Base-by-base conservation (phyloP, 1,140 invertebrate species). In the Drosophila burlai region DNA sequence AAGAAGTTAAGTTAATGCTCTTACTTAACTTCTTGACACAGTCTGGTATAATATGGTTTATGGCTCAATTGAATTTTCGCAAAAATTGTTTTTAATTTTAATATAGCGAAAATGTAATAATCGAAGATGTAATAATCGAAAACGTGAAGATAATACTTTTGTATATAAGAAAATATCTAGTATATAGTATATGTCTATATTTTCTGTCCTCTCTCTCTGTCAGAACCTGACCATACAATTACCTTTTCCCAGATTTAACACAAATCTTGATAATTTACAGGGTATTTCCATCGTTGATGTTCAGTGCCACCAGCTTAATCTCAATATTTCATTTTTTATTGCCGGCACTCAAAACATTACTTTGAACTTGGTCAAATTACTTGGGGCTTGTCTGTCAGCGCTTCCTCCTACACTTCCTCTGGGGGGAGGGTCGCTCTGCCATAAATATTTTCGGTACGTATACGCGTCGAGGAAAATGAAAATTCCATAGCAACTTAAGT, bases 301-400 rank as follows among this genome's bases (percentile, higher is more conserved):
- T 2, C 10, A 11, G 16, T 1, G 18, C 10, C 3, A n/a, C 4
- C n/a, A 31, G 40, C 67, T 68, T 68, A 71, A 71, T 72, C 68
- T 72, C 68, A 72, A 72, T 72, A 71, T 49, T 72, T 72, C 68
- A 69, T 72, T 72, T 71, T 72, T 72, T 69, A 72, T 72, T 69
- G 52, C 65, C 52, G 68, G 65, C 68, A 60, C 69, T 73, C 66
- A 60, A 73, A 73, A 73, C 69, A 73, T 72, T 72, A 72, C 66
- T 72, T 73, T 72, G 66, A 73, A 73, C 52, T 73, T 72, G 69
- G 66, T 72, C 69, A 71, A 73, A 73, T 73, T 73, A 73, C 69
- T 73, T 57, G 45, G 54, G 54, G 64, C 67, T 71, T 71, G 67
- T 71, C 67, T 68, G 67, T 71, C 63, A 71, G 64, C 67, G 67